Percentiles rank a stretch among this genome's conserved stretches.
phyloP scores from a whole-genome alignment of 2,797 vertebrate genomes.

The Anguilla obscura region DNA sequence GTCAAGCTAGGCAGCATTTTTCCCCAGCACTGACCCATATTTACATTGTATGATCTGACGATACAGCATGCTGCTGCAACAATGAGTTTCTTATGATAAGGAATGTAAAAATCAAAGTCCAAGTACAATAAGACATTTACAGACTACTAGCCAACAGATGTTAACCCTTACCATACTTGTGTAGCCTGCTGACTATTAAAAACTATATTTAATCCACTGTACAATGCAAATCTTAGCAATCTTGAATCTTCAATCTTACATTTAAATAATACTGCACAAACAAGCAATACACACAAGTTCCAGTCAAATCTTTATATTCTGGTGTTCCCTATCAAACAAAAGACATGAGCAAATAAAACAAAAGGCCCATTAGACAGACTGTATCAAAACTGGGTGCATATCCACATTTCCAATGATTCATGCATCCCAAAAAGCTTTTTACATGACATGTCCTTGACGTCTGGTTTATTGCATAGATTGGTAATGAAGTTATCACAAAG shows the following conservation, averaged over 20 bases:
- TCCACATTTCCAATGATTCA: neutral
- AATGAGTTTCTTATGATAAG: neutral
- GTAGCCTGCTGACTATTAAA: neutral
- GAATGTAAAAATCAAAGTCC: neutral
- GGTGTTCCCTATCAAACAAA: neutral
- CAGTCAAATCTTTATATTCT: neutral
- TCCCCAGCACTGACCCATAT: neutral
- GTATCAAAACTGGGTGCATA: neutral
- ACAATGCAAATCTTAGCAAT: neutral
- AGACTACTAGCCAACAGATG: neutral
- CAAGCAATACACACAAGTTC: neutral
- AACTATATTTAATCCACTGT: neutral
- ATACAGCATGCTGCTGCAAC: neutral
- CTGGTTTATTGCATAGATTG: neutral
- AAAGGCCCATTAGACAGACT: neutral
- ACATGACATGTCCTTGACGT: neutral
- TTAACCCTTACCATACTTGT: neutral
- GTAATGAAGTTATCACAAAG: neutral
- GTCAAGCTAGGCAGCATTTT: neutral
- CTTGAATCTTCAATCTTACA: neutral
- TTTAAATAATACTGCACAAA: neutral
- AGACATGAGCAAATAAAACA: neutral
- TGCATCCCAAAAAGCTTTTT: neutral
- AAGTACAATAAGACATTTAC: neutral
- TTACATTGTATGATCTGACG: neutral